Conservation (phyloP, 2,888 invertebrate species). For the Aplocera efformata region DNA sequence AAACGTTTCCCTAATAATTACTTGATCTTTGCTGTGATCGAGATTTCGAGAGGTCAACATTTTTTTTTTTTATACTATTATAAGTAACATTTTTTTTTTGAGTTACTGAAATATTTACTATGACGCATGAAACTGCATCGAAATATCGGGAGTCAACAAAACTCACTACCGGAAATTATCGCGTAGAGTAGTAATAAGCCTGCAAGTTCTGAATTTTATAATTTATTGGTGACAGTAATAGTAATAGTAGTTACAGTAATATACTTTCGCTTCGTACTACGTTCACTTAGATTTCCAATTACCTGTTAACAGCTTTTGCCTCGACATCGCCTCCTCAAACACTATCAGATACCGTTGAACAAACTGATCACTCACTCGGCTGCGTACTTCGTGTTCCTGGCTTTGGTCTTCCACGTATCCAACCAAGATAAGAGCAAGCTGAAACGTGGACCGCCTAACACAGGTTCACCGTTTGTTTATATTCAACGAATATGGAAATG, state of each 20-base stretch:
- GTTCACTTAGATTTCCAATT: background rate
- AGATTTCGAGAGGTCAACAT: no score
- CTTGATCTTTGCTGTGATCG: no score
- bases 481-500: background rate
- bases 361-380: slow-evolving; percentile 85
- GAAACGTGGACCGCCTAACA: slow-evolving; percentile 80
- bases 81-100: no score
- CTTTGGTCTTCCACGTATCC: slow-evolving; percentile 81
- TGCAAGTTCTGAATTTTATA: no score
- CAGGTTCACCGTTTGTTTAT: slow-evolving; percentile 52
- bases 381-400: slow-evolving; percentile 83
- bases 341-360: slow-evolving; percentile 84
- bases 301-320: slow-evolving; percentile 49
- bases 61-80: no score
- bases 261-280: background rate
- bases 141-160: no score
- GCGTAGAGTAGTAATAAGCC: no score
- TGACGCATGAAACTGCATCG: no score
- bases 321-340: slow-evolving; percentile 63
- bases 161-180: no score
- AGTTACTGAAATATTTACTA: no score
- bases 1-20: no score
- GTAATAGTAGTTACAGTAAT: background rate
- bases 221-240: no score
- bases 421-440: slow-evolving; percentile 79